Evolutionary conservation across 1,140 invertebrate species (phyloP).

Genomic region (Rhyzopertha dominica): DNA sequence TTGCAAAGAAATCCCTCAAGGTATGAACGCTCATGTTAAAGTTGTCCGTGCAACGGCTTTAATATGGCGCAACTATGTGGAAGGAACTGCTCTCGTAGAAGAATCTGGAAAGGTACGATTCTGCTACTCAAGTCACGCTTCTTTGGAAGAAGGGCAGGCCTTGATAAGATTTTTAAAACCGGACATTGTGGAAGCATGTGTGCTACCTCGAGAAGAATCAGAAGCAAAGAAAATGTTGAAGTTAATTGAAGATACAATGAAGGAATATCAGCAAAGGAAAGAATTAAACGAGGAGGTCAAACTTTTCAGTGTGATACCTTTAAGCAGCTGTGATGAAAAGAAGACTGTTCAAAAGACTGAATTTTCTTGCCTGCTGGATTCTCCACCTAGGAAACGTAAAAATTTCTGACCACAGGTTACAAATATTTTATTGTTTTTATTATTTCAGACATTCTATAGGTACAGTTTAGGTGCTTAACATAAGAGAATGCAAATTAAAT

Average conservation of each 20-base stretch:
- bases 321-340: not conserved
- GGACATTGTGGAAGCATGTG: slow-evolving; percentile 50
- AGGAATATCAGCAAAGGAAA: slow-evolving; percentile 4
- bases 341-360: no score
- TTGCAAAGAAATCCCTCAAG: slow-evolving; percentile 28
- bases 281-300: slow-evolving; percentile 8
- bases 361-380: no score
- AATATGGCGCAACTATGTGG: slow-evolving; percentile 35
- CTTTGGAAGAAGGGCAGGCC: slow-evolving; percentile 51
- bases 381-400: no score
- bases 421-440: no score
- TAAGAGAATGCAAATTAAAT: no score
- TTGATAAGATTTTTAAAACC: slow-evolving; percentile 54
- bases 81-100: slow-evolving; percentile 38
- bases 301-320: slow-evolving; percentile 14
- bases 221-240: slow-evolving; percentile 22
- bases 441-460: no score
- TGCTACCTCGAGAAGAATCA: slow-evolving; percentile 32
- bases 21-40: slow-evolving; percentile 48
- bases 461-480: no score
- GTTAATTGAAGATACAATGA: slow-evolving; percentile 31
- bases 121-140: slow-evolving; percentile 62
- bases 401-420: no score
- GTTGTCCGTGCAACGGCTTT: slow-evolving; percentile 54
- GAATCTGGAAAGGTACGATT: slow-evolving; percentile 44